Evolutionary conservation across 37 sponge, comb jelly and placozoan species (phyloP).

Genomic region (Beroe forskalii): DNA sequence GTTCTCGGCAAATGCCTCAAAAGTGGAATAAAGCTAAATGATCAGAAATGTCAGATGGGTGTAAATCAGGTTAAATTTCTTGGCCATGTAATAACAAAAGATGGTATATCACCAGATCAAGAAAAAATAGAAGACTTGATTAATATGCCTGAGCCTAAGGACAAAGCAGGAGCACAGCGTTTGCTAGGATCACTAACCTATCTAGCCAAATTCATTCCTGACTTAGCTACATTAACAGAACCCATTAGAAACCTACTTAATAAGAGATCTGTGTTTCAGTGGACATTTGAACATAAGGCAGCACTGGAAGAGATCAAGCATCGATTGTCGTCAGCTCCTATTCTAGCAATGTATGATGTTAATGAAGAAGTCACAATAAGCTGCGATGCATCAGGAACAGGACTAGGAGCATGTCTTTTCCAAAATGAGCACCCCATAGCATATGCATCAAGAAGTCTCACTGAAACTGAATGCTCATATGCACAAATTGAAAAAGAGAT

Average conservation of each 20-base stretch:
- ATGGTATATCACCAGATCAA: slow-evolving; percentile 70
- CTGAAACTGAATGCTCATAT: not conserved
- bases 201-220: slow-evolving; percentile 69
- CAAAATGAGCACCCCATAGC: slow-evolving; percentile 66
- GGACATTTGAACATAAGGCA: slow-evolving; percentile 63
- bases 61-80: slow-evolving; percentile 67
- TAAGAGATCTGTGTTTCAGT: slow-evolving; percentile 65
- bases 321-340: slow-evolving; percentile 52
- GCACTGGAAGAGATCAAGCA: slow-evolving; percentile 66
- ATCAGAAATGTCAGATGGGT: slow-evolving; percentile 62
- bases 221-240: slow-evolving; percentile 58
- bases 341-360: slow-evolving; percentile 66
- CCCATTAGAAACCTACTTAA: slow-evolving; percentile 66
- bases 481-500: slow-evolving; percentile 62
- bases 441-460: slow-evolving; percentile 62
- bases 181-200: slow-evolving; percentile 68
- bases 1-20: not conserved
- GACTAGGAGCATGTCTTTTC: slow-evolving; percentile 66
- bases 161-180: slow-evolving; percentile 67
- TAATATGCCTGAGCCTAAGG: slow-evolving; percentile 70
- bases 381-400: slow-evolving; percentile 69
- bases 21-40: slow-evolving; percentile 3
- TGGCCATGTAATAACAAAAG: slow-evolving; percentile 67
- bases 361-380: slow-evolving; percentile 59
- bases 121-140: slow-evolving; percentile 68